Percentiles rank a stretch among this genome's conserved stretches.
These are phyloP conservation scores for Rhagologus leucostigma DNA, from an alignment of 2,113 vertebrate species.

Conservation along the genomic window DNA sequence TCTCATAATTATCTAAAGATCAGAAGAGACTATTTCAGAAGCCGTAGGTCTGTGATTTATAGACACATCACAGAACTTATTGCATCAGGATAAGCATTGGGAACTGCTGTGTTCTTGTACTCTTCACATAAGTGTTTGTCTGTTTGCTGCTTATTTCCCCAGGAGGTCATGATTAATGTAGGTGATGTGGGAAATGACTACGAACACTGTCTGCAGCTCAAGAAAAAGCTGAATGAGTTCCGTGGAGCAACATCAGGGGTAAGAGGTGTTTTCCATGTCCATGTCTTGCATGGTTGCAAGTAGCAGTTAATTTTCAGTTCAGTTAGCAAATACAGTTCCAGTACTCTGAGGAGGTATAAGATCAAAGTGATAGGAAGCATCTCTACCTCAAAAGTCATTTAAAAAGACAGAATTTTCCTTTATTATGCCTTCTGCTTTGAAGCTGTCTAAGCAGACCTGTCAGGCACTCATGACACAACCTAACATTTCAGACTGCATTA, in stretches of 20 bases:
- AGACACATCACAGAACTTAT: neutral
- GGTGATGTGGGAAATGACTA: conserved; percentile 84
- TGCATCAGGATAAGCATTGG: neutral
- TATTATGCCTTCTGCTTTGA: neutral
- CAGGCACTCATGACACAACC: neutral
- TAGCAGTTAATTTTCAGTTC: neutral
- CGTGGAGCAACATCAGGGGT: conserved; percentile 76
- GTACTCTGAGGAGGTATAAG: neutral
- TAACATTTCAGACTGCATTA: neutral
- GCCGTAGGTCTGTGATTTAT: neutral
- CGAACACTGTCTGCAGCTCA: conserved; percentile 84
- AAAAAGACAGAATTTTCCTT: neutral
- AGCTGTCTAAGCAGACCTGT: neutral
- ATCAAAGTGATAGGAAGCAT: neutral
- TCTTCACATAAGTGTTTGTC: neutral
- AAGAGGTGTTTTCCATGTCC: conserved; percentile 27
- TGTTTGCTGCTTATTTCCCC: neutral
- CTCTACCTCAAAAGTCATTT: neutral
- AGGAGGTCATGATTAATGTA: conserved; percentile 87
- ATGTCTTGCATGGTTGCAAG: neutral
- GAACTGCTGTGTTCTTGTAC: neutral
- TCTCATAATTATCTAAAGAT: neutral
- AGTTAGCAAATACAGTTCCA: neutral
- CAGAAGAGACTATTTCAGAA: neutral
- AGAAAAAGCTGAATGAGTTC: conserved; percentile 78